Conservation (phyloP, 2,888 invertebrate species). For the Heliconius aoede region DNA sequence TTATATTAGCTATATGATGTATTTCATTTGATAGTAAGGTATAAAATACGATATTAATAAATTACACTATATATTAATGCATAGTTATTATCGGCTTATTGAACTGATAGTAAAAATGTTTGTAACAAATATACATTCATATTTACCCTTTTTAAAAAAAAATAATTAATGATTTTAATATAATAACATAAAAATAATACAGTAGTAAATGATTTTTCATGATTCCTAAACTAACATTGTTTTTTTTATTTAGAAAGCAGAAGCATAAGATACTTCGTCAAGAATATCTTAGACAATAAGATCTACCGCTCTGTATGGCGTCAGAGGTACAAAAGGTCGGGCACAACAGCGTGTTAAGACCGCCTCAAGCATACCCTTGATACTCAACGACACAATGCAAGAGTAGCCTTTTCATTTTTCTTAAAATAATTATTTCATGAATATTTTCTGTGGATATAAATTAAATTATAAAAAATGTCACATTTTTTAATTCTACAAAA, state of each 20-base stretch:
- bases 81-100: too few species aligned
- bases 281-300: conserved; percentile 39
- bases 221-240: too few species aligned
- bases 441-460: conserved; percentile 1
- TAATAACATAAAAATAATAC: too few species aligned
- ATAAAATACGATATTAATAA: too few species aligned
- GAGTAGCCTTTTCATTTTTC: conserved; percentile 19
- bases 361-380: conserved; percentile 32
- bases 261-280: conserved; percentile 34
- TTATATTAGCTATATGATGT: too few species aligned
- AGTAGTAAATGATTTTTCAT: too few species aligned
- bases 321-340: conserved; percentile 40
- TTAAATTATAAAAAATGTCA: background rate
- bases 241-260: background rate
- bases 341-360: conserved; percentile 29
- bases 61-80: too few species aligned
- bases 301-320: conserved; percentile 29
- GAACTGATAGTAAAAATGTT: too few species aligned
- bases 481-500: background rate
- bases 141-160: too few species aligned
- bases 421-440: conserved; percentile 11
- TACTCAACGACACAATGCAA: conserved; percentile 27
- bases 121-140: too few species aligned
- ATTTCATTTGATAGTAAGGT: too few species aligned
- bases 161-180: too few species aligned